Percentiles rank a stretch among this genome's conserved stretches.
These are phyloP conservation scores for Serranus cabrilla DNA, from an alignment of 2,797 vertebrate species.

Conservation along the genomic window DNA sequence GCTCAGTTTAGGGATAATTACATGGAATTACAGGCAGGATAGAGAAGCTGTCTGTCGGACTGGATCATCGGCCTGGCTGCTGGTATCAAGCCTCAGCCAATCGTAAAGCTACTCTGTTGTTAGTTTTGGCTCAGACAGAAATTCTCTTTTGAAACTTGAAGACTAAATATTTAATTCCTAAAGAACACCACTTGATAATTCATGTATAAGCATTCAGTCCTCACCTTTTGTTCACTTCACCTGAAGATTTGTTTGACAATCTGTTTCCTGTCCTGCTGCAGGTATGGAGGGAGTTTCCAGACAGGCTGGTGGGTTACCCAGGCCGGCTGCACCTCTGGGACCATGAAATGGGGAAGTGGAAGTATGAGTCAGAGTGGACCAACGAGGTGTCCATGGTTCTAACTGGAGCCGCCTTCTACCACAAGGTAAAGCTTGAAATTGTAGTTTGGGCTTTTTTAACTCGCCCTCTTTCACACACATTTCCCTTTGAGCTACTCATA, in stretches of 20 bases:
- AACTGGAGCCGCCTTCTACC: conserved; percentile 98
- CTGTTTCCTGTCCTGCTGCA: conserved; percentile 67
- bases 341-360: conserved; percentile 99
- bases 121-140: conserved; percentile 22
- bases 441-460: conserved; percentile 1
- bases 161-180: conserved; percentile 1
- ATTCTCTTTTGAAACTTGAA: conserved; percentile 22
- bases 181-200: conserved; percentile 1
- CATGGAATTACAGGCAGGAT: conserved; percentile 76
- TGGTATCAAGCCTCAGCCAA: conserved; percentile 21
- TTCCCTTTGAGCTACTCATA: not conserved
- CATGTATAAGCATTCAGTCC: not conserved
- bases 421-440: conserved; percentile 88
- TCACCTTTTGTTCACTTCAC: conserved; percentile 9
- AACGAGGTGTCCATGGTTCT: conserved; percentile 99
- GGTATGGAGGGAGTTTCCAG: conserved; percentile 99
- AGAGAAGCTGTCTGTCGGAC: conserved; percentile 58
- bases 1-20: conserved; percentile 85
- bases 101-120: conserved; percentile 9
- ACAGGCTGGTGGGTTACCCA: conserved; percentile 97
- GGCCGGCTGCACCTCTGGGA: conserved; percentile 99
- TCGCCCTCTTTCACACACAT: not conserved
- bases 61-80: conserved; percentile 43
- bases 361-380: conserved; percentile 99
- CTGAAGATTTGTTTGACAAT: conserved; percentile 32